Evolutionary conservation across 2,797 vertebrate genomes (phyloP).

Genomic region (Graptemys geographica): DNA sequence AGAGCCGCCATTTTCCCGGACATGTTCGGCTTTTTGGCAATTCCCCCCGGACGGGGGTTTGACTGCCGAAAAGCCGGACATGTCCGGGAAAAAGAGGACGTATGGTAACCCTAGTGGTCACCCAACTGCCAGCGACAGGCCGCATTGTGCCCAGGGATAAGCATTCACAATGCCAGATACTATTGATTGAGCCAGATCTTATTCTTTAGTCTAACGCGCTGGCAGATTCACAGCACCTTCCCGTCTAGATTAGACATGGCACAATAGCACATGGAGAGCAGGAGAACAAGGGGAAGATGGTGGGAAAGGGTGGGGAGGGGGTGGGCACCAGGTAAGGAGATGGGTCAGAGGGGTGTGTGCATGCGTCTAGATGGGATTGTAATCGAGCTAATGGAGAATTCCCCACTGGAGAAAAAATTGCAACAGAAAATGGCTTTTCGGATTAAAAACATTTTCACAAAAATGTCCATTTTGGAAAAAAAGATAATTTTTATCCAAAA

Average conservation of each 20-base stretch:
- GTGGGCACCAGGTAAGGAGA: background rate
- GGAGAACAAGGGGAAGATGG: rapidly evolving
- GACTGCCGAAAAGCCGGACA: too few relatives aligned
- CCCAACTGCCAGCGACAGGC: background rate
- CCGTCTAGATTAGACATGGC: background rate
- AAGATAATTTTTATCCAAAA: background rate
- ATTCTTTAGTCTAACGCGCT: background rate
- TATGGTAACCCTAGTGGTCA: too few relatives aligned
- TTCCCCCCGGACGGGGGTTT: too few relatives aligned
- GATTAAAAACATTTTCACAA: background rate
- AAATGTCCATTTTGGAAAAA: background rate
- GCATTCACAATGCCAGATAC: background rate
- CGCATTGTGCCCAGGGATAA: background rate
- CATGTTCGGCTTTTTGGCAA: too few relatives aligned
- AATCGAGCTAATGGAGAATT: background rate
- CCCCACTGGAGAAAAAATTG: background rate
- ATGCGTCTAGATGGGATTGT: background rate
- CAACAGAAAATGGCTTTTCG: background rate
- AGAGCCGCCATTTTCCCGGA: too few relatives aligned
- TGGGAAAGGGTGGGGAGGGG: background rate
- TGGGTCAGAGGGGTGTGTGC: background rate
- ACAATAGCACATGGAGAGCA: background rate
- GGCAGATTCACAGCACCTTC: background rate
- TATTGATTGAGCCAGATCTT: background rate
- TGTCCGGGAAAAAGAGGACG: too few relatives aligned